Evolutionary conservation across 2,113 vertebrate genomes (phyloP).

Genomic region (Equus przewalskii): DNA sequence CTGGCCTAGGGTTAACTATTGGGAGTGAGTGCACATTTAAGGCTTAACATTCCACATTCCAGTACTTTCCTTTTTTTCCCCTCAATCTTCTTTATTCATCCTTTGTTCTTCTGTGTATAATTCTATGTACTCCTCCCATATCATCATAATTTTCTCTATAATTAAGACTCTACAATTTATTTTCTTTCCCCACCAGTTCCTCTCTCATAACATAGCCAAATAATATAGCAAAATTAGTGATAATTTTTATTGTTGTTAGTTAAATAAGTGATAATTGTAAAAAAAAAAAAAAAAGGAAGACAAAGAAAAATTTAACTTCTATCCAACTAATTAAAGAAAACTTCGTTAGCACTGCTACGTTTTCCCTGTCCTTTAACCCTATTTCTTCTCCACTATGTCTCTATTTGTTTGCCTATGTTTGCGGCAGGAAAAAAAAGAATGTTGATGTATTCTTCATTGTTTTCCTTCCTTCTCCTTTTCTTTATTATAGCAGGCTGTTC

Average conservation of each 20-base stretch:
- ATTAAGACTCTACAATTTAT: neutral
- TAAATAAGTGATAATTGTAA: neutral
- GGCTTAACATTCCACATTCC: neutral
- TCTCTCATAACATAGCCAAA: neutral
- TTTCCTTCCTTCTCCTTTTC: neutral
- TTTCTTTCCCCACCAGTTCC: neutral
- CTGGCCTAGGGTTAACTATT: neutral
- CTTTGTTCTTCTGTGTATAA: neutral
- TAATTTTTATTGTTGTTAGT: neutral
- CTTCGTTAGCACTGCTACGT: neutral
- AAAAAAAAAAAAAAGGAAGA: neutral
- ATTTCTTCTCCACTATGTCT: neutral
- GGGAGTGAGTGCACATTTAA: neutral
- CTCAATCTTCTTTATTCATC: neutral
- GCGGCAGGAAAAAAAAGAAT: neutral
- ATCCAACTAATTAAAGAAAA: neutral
- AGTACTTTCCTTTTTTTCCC: neutral
- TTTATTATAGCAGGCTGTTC: neutral
- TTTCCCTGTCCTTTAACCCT: neutral
- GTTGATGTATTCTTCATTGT: neutral
- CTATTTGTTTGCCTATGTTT: neutral
- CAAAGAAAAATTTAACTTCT: neutral
- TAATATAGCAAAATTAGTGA: neutral
- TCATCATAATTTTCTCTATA: neutral
- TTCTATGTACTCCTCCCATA: neutral